phyloP scores from a whole-genome alignment of 2,797 vertebrate species.

The Megalops cyprinoides region DNA sequence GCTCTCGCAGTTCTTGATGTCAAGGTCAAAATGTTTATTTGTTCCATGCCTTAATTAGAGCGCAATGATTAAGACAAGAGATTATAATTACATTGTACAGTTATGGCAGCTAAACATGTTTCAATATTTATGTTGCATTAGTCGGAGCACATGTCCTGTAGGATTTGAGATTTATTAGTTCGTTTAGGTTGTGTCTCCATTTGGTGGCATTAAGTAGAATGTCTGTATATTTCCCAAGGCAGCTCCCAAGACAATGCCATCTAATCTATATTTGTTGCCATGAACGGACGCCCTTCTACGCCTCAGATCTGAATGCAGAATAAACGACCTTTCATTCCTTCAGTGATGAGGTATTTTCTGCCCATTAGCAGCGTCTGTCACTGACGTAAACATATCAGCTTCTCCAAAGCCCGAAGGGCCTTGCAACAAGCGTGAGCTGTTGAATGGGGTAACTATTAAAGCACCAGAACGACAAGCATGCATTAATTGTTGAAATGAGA shows the following conservation, averaged over 20 bases:
- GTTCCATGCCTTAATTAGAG: no score
- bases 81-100: not conserved
- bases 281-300: not conserved
- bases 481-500: not conserved
- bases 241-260: not conserved
- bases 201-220: not conserved
- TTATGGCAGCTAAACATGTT: not conserved
- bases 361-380: not conserved
- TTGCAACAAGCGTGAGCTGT: not conserved
- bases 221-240: constrained; percentile 17
- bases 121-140: not conserved
- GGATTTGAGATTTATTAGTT: not conserved
- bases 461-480: not conserved
- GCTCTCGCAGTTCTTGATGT: no score
- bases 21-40: not conserved
- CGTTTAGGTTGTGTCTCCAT: not conserved
- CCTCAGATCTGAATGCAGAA: not conserved
- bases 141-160: not conserved
- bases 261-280: not conserved
- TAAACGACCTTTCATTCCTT: not conserved
- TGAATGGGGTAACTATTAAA: no score
- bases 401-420: not conserved
- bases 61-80: not conserved
- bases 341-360: not conserved
- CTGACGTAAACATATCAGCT: not conserved